Evolutionary conservation across 1,140 invertebrate species (phyloP).

Genomic region (Apis dorsata): DNA sequence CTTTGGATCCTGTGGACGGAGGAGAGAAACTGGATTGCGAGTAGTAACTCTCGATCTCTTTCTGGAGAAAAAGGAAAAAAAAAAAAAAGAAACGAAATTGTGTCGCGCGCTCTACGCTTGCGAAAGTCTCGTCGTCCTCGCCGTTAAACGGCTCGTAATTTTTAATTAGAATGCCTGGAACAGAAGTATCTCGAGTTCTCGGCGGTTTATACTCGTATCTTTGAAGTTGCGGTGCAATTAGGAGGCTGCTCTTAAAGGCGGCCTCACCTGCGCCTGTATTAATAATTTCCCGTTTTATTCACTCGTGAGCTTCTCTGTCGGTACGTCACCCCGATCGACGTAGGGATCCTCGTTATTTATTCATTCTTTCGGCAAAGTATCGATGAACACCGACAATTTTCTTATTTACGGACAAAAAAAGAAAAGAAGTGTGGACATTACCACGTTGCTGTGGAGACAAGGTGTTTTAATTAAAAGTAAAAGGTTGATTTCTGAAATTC

Average conservation of each 20-base stretch:
- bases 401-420: not conserved
- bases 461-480: not conserved
- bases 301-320: not conserved
- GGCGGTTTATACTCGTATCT: not conserved
- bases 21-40: too few species aligned
- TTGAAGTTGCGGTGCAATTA: conserved; percentile 37
- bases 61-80: too few species aligned
- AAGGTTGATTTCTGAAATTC: not conserved
- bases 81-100: too few species aligned
- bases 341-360: conserved; percentile 1
- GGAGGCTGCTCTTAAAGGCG: conserved; percentile 8
- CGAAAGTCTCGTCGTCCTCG: not conserved
- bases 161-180: conserved; percentile 40
- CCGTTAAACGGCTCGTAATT: conserved; percentile 35
- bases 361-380: not conserved
- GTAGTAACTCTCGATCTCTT: too few species aligned
- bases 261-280: not conserved
- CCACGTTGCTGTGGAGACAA: not conserved
- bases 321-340: not conserved
- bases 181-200: not conserved
- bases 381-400: not conserved
- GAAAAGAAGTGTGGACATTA: too few species aligned
- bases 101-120: not conserved
- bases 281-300: conserved; percentile 14
- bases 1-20: not conserved